These are phyloP conservation scores for Disparrhopalites patrizii DNA, from an alignment of 2,888 invertebrate genomes.

Conservation along the genomic window DNA sequence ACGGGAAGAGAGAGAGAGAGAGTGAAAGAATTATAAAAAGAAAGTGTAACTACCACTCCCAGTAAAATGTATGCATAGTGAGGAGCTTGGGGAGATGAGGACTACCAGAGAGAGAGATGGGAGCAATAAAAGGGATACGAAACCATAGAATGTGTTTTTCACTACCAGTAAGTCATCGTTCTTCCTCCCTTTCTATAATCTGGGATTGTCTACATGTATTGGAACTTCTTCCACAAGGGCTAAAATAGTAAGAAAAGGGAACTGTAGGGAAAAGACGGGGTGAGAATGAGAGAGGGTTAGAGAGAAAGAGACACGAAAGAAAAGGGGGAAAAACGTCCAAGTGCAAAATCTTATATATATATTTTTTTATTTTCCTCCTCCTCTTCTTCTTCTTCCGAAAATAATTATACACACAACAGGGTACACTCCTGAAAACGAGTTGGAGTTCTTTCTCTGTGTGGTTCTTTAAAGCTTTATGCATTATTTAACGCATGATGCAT, in stretches of 20 bases:
- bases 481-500: conserved; percentile 47
- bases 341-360: conserved; percentile 46
- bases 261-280: not conserved
- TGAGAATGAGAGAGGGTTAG: not conserved
- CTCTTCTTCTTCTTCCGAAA: conserved; percentile 37
- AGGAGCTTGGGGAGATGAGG: conserved; percentile 6
- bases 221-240: too few relatives aligned
- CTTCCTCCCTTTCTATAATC: conserved; percentile 42
- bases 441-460: not conserved
- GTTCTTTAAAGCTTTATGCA: conserved; percentile 36
- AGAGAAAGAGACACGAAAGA: too few relatives aligned
- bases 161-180: too few relatives aligned
- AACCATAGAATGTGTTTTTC: conserved; percentile 14
- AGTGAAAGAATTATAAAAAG: not conserved
- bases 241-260: too few relatives aligned
- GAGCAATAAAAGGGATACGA: conserved; percentile 37
- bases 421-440: conserved; percentile 36
- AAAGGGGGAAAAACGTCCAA: too few relatives aligned
- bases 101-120: conserved; percentile 15
- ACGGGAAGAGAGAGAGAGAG: too few relatives aligned
- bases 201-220: too few relatives aligned
- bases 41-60: not conserved
- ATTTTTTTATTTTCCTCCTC: conserved; percentile 39
- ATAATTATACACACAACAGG: conserved; percentile 47
- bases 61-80: too few relatives aligned